phyloP scores from a whole-genome alignment of 2,113 vertebrate species.

The Brachyhypopomus gauderio region DNA sequence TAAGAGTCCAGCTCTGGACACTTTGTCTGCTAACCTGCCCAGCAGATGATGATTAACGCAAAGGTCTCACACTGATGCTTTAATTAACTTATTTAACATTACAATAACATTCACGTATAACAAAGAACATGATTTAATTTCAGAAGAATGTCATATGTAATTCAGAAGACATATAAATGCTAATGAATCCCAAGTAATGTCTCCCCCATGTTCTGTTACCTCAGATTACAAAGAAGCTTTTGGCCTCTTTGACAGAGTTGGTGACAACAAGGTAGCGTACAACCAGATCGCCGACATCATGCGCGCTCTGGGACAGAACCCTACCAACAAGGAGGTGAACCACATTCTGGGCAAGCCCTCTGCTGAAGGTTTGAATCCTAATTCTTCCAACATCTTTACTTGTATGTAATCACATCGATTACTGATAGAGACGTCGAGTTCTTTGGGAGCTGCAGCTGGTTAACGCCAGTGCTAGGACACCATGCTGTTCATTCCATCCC shows the following conservation, averaged over 20 bases:
- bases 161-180: neutral
- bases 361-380: conserved; percentile 80
- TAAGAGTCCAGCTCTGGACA: neutral
- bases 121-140: too few species aligned
- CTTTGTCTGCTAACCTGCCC: conserved; percentile 18
- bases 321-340: conserved; percentile 92
- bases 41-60: neutral
- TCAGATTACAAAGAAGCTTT: conserved; percentile 98
- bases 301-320: conserved; percentile 96
- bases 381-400: neutral
- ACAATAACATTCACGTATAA: too few species aligned
- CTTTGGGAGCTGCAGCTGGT: too few species aligned
- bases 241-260: conserved; percentile 95
- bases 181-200: too few species aligned
- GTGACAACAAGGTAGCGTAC: conserved; percentile 89
- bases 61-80: neutral
- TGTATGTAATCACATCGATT: neutral
- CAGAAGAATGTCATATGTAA: too few species aligned
- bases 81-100: too few species aligned
- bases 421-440: neutral
- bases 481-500: neutral
- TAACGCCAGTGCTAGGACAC: too few species aligned
- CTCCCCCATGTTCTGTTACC: conserved; percentile 19
- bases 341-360: conserved; percentile 86
- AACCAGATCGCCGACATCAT: conserved; percentile 94